These are phyloP conservation scores for Motacilla alba DNA, from an alignment of 2,113 vertebrate species.

Conservation along the genomic window DNA sequence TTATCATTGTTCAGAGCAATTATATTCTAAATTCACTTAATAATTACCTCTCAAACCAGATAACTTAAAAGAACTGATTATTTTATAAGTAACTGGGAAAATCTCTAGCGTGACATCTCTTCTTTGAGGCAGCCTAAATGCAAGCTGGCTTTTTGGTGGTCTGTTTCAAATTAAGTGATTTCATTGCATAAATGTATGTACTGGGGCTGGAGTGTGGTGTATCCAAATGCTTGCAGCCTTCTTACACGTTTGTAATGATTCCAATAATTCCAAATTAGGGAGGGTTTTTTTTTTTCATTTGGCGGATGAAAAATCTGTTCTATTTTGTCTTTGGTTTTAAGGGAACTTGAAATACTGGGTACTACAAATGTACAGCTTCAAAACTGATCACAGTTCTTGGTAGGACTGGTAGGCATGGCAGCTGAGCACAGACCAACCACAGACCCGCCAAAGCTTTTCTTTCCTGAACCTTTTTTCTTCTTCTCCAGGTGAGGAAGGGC, in stretches of 20 bases:
- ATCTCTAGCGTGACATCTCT: neutral
- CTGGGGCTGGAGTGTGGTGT: neutral
- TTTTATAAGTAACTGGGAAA: neutral
- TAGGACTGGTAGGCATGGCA: neutral
- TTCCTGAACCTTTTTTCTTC: neutral
- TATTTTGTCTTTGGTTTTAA: neutral
- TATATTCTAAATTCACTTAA: constrained; percentile 2
- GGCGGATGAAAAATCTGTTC: neutral
- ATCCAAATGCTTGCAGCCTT: neutral
- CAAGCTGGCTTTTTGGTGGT: neutral
- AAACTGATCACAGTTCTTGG: neutral
- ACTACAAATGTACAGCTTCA: neutral
- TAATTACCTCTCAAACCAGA: constrained; percentile 8
- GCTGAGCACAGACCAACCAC: neutral
- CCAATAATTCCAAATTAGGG: neutral
- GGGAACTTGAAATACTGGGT: neutral
- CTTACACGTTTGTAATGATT: neutral
- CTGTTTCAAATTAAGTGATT: constrained; percentile 2
- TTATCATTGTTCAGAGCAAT: constrained; percentile 58
- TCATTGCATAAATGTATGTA: neutral
- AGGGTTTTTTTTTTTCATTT: neutral
- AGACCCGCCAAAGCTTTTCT: neutral
- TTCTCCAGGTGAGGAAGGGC: neutral
- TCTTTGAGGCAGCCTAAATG: neutral
- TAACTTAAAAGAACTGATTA: neutral